A percentile compares a stretch with the other conserved stretches of the same genome.
Conservation (phyloP, 2,888 invertebrate genomes). For the Chymomyza procnemis region DNA sequence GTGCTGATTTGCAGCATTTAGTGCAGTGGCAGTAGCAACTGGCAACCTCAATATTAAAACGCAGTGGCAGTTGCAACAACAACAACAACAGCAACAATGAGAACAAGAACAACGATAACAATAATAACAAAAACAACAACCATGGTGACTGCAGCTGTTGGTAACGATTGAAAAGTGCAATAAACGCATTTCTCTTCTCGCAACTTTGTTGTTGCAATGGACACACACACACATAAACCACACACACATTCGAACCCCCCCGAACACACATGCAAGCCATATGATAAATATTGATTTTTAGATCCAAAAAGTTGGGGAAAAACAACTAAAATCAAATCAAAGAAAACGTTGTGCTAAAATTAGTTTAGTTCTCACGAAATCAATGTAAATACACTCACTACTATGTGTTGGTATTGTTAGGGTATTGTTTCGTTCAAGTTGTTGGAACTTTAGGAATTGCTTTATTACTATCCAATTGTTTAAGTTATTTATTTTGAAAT, state of each 20-base stretch:
- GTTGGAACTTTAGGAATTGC: no score
- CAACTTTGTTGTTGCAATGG: slow-evolving; percentile 36
- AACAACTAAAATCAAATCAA: slow-evolving; percentile 20
- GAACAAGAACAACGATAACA: background rate
- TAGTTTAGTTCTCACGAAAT: background rate
- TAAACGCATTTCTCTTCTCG: slow-evolving; percentile 62
- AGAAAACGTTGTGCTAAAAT: background rate
- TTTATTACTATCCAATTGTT: no score
- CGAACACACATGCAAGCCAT: slow-evolving; percentile 35
- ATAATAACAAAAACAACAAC: background rate
- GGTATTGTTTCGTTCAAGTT: no score
- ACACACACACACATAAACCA: background rate
- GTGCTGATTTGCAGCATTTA: background rate
- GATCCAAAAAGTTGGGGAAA: slow-evolving; percentile 10
- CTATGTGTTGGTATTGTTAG: no score
- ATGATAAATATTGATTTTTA: slow-evolving; percentile 8
- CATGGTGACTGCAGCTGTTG: background rate
- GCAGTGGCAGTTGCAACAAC: background rate
- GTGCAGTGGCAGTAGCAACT: background rate
- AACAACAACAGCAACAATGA: background rate
- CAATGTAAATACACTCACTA: no score
- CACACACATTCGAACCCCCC: no score
- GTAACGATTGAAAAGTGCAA: slow-evolving; percentile 57
- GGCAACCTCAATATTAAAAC: background rate
- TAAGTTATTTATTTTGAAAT: no score